These are phyloP conservation scores for Cerastis leucographa DNA, from an alignment of 2,888 invertebrate species.

Conservation along the genomic window DNA sequence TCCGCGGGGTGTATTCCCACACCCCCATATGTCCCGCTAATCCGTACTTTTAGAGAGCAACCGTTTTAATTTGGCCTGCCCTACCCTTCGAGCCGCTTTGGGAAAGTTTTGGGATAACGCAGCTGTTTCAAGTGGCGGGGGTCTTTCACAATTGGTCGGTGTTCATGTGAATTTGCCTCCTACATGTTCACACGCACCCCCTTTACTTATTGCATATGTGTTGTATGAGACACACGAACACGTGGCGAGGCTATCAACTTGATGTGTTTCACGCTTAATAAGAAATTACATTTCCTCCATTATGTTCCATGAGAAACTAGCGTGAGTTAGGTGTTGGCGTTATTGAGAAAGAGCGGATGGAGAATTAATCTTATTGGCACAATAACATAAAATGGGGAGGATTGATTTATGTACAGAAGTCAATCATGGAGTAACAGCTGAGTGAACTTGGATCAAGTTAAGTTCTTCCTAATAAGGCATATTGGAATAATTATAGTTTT, in stretches of 20 bases:
- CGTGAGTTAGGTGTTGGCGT: slow-evolving; percentile 9
- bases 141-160: slow-evolving; percentile 70
- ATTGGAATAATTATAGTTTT: background rate
- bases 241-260: slow-evolving; percentile 53
- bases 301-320: slow-evolving; percentile 45
- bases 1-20: slow-evolving; percentile 78
- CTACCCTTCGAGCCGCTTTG: slow-evolving; percentile 64
- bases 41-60: slow-evolving; percentile 71
- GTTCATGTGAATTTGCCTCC: slow-evolving; percentile 81
- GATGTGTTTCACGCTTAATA: slow-evolving; percentile 54
- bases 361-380: slow-evolving; percentile 31
- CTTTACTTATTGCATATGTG: slow-evolving; percentile 61
- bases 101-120: slow-evolving; percentile 55
- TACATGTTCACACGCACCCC: slow-evolving; percentile 81
- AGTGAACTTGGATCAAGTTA: slow-evolving; percentile 3
- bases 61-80: slow-evolving; percentile 72
- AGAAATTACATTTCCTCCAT: slow-evolving; percentile 54
- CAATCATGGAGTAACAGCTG: slow-evolving; percentile 17
- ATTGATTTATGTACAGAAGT: slow-evolving; percentile 29
- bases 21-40: slow-evolving; percentile 78
- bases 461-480: background rate
- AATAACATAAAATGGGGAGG: background rate
- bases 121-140: slow-evolving; percentile 70
- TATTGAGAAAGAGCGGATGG: slow-evolving; percentile 1
- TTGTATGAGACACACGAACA: slow-evolving; percentile 54